Base-by-base conservation (phyloP, 1,140 invertebrate genomes). In the Drosophila grimshawi region DNA sequence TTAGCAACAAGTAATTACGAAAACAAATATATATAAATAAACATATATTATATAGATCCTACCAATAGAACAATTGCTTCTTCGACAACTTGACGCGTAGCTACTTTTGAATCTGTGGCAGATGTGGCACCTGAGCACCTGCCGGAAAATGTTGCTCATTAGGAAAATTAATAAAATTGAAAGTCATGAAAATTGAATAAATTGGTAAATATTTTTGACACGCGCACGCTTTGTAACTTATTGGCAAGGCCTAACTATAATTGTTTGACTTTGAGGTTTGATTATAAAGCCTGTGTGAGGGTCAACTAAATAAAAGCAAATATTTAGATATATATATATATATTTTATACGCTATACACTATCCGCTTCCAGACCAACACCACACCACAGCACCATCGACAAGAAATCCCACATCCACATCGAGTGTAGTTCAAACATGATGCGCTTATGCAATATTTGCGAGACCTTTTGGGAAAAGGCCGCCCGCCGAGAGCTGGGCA, bases 231-330 rank as follows among this genome's bases (percentile, higher is more conserved):
- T 35, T 48, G 41, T 41, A 68, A 43, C 33, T 57, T 63, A 63
- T 70, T 62, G 59, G 67, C 73, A 86, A 85, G 75, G 85, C 71
- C 75, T 65, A 80, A 86, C 64, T 69, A 82, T 53, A 63, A 69
- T 73, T 85, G 60, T 65, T 81, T 89, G 85, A 74, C 85, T 88
- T 88, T 86, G 85, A 86, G 80, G 55, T 88, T 75, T 81, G 76
- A 86, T 86, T 81, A 79, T 83, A 85, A 80, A 80, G 67, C 60
- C 59, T 32, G 73, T 85, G 82, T 64, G 81, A 86, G 82, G 82
- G 82, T 86, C 81, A 71, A 43, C 41, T 45, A 46, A 70, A 78
- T 76, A 43, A 10, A 4, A n/a, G 39, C n/a, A 32, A 5, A 33
- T 8, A 67, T 8, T 43, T 27, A 39, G 8, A 41, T 30, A 27